phyloP scores from a whole-genome alignment of 2,888 invertebrate species.

The Xestoiulus laeticollis region DNA sequence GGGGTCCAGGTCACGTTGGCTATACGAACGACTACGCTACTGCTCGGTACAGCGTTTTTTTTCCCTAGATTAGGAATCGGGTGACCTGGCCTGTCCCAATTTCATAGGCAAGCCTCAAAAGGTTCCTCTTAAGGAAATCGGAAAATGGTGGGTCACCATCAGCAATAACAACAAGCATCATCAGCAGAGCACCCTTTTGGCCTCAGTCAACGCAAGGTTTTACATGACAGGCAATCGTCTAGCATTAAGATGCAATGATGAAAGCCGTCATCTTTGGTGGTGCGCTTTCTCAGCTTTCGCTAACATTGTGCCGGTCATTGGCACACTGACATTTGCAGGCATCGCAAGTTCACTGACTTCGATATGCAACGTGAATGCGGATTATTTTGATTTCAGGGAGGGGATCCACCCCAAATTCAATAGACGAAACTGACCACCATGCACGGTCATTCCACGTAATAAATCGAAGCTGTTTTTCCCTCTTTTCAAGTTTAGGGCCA shows the following conservation, averaged over 20 bases:
- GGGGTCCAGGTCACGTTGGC: background rate
- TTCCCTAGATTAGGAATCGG: constrained; percentile 18
- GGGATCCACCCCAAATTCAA: background rate
- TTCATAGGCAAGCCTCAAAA: background rate
- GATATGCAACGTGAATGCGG: constrained; percentile 15
- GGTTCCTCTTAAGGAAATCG: background rate
- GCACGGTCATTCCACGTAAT: background rate
- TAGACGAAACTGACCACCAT: constrained; percentile 12
- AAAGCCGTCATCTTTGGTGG: background rate
- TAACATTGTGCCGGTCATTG: background rate
- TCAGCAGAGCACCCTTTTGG: constrained; percentile 16
- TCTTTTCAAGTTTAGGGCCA: background rate
- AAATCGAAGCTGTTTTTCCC: background rate
- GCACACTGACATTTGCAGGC: constrained; percentile 15
- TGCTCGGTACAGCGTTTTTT: background rate
- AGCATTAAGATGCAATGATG: background rate
- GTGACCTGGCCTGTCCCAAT: constrained; percentile 33
- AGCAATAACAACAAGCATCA: background rate
- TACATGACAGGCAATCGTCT: background rate
- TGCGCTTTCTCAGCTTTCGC: background rate
- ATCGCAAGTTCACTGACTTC: constrained; percentile 34
- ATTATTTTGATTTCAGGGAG: background rate
- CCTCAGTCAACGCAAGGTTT: background rate
- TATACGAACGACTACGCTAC: background rate
- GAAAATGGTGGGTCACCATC: constrained; percentile 17